A percentile compares a stretch with the other conserved stretches of the same genome.
Conservation (phyloP, 2,113 vertebrate genomes). For the Austrofundulus limnaeus region DNA sequence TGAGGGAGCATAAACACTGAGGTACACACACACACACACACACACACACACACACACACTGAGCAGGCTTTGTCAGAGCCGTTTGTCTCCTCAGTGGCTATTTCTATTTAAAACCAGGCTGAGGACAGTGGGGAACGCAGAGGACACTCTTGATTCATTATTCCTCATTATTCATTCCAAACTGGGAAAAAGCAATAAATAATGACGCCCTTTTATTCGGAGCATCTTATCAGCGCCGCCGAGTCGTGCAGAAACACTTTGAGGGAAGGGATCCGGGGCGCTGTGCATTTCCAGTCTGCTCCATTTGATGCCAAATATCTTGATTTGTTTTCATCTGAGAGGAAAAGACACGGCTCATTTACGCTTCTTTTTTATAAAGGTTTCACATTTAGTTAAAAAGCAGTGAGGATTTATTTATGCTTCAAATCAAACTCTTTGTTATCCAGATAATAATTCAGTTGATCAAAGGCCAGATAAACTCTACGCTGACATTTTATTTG, state of each 20-base stretch:
- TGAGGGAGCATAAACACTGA: background rate
- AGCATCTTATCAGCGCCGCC: conserved; percentile 1
- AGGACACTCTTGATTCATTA: conserved; percentile 29
- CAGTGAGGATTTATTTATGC: background rate
- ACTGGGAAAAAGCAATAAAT: conserved; percentile 12
- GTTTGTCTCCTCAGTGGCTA: conserved; percentile 26
- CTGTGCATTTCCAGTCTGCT: background rate
- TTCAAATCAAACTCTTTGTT: background rate
- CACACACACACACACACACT: conserved; percentile 5
- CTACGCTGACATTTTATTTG: too few species aligned
- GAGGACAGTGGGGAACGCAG: conserved; percentile 10
- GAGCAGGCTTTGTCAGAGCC: background rate
- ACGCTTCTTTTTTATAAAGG: background rate
- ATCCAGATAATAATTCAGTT: too few species aligned
- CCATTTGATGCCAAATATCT: background rate
- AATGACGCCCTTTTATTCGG: conserved; percentile 1
- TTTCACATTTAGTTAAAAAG: background rate
- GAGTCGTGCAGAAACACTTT: conserved; percentile 1
- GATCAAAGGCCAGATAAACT: too few species aligned
- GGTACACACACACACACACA: background rate
- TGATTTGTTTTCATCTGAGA: background rate
- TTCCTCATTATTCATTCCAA: conserved; percentile 26
- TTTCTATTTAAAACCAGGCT: conserved; percentile 41
- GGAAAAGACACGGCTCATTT: background rate
- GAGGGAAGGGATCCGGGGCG: background rate